Base-by-base conservation (phyloP, 1,140 invertebrate species). In the Bombus waltoni region DNA sequence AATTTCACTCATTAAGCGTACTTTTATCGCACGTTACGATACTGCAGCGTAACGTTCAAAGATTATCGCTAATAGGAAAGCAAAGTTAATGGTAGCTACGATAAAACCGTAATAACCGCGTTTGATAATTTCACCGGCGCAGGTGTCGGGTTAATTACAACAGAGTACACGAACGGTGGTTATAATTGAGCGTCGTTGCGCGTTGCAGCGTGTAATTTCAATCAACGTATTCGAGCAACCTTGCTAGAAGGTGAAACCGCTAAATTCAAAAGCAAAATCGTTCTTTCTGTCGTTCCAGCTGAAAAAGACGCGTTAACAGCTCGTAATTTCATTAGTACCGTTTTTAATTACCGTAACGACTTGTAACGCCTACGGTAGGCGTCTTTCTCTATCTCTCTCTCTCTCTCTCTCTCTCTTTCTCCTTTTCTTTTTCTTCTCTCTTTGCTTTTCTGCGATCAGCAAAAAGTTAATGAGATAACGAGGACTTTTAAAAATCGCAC, bases 161-260 rank as follows among this genome's bases (percentile, higher is more conserved):
- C 32, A 74, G 73, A 32, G 32, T 25, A 22, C 4, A 42, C 38
- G 73, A 47, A 25, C 40, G 73, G 47, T 53, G 53, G 73, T 28
- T 71, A 71, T 71, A 71, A 71, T 71, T 38, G 70, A 42, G 70
- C 40, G 73, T 53, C 38, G 28, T 18, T 74, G 73, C n/a, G 47
- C 73, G 32, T 74, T 32, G 73, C 44, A 74, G 73, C 73, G 73
- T 53, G 32, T 74, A 74, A 74, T 74, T 74, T 74, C 73, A 74
- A 74, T 74, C 73, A 53, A n/a, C 42, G 40, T n/a, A 15, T 44
- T n/a, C 40, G 40, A 72, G 25, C 28, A 73, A 25, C 42, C 38
- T 28, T 42, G 59, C 59, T 32, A 35, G 72, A 74, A 74, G 9
- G 73, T 28, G 72, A 74, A 74, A 74, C 72, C 15, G 9, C n/a